Evolutionary conservation across 2,797 vertebrate species (phyloP), one percentile per base, ranked within the genome.

Genomic region (Menidia menidia): DNA sequence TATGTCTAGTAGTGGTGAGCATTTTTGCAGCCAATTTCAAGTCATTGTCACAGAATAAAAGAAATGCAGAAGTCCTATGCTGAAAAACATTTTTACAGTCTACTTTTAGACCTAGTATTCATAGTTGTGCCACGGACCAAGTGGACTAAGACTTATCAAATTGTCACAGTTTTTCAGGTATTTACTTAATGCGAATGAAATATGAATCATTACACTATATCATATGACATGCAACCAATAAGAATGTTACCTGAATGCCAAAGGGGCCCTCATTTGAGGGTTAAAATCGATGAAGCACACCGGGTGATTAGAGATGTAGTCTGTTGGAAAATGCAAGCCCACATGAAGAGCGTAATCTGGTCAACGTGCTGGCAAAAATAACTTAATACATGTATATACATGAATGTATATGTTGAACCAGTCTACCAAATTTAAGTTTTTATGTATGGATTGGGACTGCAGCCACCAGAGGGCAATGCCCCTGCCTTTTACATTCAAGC

Each of bases 381-480:
- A 39, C 10, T 39, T 25, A 25, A 25, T 25, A 25, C 25, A 25
- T 25, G 25, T 25, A 25, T 25, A 7, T 39, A 39, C 35, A 39
- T 31, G 13, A 8, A 32, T 30, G 25, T 15, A 4, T 25, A 9
- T 51, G 25, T 54, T 54, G 7, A 35, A 31, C 33, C 16, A 33
- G 15, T 33, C 32, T 10, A 14, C 30, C 51, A 53, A 32, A 31
- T 11, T 25, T 3, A 4, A 14, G 4, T 14, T 33, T 54, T 1
- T 39, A 33, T n/a, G 18, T 42, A 3, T 58, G 5, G 16, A 39
- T 13, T 25, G 15, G 25, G 18, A 25, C 7, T 30, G 19, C 39
- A 42, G 39, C 56, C 56, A 42, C 18, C 39, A 58, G 56, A 41
- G 25, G 56, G 56, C 56, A 19, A 9, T 30, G 39, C 39, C 25